Evolutionary conservation across 2,113 vertebrate genomes (phyloP), one percentile per base, ranked within the genome.

Genomic region (Zeus faber): DNA sequence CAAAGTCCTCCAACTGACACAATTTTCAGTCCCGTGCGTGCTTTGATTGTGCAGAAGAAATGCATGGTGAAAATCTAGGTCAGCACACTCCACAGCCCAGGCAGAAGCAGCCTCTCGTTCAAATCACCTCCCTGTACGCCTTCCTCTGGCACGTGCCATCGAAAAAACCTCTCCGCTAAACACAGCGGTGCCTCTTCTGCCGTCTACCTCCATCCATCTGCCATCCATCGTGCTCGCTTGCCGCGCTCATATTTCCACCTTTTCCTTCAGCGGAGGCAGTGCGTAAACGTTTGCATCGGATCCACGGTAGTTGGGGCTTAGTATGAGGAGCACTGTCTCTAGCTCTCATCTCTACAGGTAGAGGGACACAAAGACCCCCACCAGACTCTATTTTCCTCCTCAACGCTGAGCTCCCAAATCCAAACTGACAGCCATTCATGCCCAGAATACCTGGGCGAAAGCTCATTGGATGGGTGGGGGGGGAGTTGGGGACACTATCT

Each of bases 351-450:
- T 80, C 80, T 71, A 77, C 80, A 82, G 82, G 81, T 82, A 77
- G 72, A 81, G 65, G 62, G 65, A 40, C 73, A 86, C 80, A 87
- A 88, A 85, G 78, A 84, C 79, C 78, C 79, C 84, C 80, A 77
- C 81, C 65, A 84, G 82, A 72, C 78, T 83, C 84, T 56, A 64
- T 81, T 87, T 85, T 80, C 55, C 70, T 65, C 67, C 74, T 87
- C 81, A 72, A 78, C 66, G 65, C 74, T 74, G 80, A 84, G 80
- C 85, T 80, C 76, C 69, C 72, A 89, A 89, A 89, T 89, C 85
- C 80, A 89, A 87, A 89, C 77, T 87, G 88, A 85, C 86, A 88
- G 81, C 77, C 87, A 85, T 91, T 90, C 81, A 85, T 80, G 67
- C 76, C 77, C 79, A 83, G 84, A 83, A 87, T 89, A 90, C 89